phyloP scores from a whole-genome alignment of 2,797 vertebrate species.

The Chaunax sp. region DNA sequence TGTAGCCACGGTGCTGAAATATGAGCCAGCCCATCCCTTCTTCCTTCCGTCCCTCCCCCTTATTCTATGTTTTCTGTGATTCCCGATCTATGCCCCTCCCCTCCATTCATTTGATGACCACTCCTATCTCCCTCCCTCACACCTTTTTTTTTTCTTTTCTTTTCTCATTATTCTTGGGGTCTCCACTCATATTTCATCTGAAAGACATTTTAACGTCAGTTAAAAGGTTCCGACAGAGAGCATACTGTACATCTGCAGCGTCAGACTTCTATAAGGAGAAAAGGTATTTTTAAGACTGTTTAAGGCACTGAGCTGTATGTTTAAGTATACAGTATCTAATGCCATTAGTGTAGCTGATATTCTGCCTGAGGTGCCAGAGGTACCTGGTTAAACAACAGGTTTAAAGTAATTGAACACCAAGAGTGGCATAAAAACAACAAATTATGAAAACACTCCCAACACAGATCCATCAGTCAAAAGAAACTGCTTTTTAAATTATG shows the following conservation, averaged over 20 bases:
- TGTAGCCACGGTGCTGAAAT: slow-evolving; percentile 82
- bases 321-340: neutral
- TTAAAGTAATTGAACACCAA: neutral
- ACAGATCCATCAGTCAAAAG: neutral
- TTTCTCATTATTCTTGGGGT: slow-evolving; percentile 59
- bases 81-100: slow-evolving; percentile 64
- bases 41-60: slow-evolving; percentile 58
- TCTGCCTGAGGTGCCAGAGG: slow-evolving; percentile 23
- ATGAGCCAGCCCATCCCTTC: slow-evolving; percentile 82
- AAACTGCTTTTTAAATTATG: neutral
- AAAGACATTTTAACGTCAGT: neutral
- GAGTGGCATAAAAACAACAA: neutral
- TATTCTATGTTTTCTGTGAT: slow-evolving; percentile 54
- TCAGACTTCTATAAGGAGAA: neutral
- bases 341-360: neutral
- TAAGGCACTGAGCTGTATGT: neutral
- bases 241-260: neutral
- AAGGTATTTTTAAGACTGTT: neutral
- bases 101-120: slow-evolving; percentile 63
- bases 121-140: slow-evolving; percentile 73
- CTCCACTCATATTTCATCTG: slow-evolving; percentile 5
- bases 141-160: slow-evolving; percentile 18
- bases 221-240: neutral
- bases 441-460: neutral
- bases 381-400: slow-evolving; percentile 49